These are phyloP conservation scores for Calameuta idolon DNA, from an alignment of 2,888 invertebrate species.

Conservation along the genomic window DNA sequence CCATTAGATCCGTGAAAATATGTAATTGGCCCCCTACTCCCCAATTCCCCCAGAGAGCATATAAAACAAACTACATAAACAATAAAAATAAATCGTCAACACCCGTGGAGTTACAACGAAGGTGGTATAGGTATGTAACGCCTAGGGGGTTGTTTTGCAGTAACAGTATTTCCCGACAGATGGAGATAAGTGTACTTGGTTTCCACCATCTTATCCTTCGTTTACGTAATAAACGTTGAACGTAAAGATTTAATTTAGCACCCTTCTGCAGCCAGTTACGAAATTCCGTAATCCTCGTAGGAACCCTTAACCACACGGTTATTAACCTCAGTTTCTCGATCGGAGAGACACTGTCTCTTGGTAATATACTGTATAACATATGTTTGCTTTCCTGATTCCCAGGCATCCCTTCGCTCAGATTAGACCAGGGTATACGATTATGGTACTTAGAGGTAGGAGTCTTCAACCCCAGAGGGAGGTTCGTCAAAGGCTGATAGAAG, in stretches of 20 bases:
- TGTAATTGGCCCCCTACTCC: background rate
- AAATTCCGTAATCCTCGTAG: background rate
- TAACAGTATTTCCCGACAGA: background rate
- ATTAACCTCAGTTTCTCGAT: background rate
- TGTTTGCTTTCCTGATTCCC: background rate
- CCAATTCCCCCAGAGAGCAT: background rate
- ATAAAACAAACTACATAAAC: background rate
- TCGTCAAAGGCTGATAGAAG: background rate
- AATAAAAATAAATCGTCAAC: background rate
- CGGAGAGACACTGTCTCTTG: background rate
- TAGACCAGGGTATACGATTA: background rate
- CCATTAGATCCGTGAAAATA: background rate
- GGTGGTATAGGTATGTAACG: background rate
- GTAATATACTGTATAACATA: background rate
- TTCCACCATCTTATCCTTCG: background rate
- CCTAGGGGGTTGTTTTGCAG: background rate
- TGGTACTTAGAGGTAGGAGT: background rate
- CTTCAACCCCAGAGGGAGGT: background rate
- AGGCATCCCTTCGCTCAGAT: background rate
- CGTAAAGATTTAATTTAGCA: background rate
- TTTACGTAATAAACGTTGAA: background rate
- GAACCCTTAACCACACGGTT: background rate
- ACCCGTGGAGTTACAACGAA: background rate
- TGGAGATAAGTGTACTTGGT: background rate
- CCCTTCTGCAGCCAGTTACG: background rate